Evolutionary conservation across 2,113 vertebrate genomes (phyloP).

Genomic region (Apodemus sylvaticus): DNA sequence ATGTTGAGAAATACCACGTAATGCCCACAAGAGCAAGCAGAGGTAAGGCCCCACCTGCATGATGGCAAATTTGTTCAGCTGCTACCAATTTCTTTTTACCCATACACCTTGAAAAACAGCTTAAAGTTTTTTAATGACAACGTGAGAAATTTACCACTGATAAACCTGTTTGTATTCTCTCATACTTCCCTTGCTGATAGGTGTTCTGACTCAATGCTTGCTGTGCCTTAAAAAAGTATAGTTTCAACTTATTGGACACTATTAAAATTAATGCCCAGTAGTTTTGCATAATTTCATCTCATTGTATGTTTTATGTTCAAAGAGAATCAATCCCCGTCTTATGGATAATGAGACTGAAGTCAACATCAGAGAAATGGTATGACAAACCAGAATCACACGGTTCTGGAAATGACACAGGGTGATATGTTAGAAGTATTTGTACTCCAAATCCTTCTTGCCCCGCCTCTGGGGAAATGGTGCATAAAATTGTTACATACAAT

Average conservation of each 20-base stretch:
- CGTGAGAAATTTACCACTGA: neutral
- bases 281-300: conserved; percentile 5
- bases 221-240: neutral
- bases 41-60: conserved; percentile 53
- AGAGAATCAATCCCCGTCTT: neutral
- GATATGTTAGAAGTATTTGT: neutral
- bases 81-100: conserved; percentile 62
- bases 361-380: conserved; percentile 28
- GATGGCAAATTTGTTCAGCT: conserved; percentile 71
- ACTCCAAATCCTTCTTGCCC: neutral
- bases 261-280: neutral
- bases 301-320: neutral
- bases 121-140: conserved; percentile 51
- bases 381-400: neutral
- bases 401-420: neutral
- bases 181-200: neutral
- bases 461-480: neutral
- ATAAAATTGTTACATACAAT: neutral
- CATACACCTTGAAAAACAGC: conserved; percentile 38
- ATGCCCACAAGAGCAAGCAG: conserved; percentile 25
- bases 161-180: neutral
- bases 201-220: neutral
- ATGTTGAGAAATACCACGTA: neutral
- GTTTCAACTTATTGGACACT: neutral
- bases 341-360: neutral